phyloP scores from a whole-genome alignment of 53 echinoderm and acorn worm species.

The Pentamera pediparva region DNA sequence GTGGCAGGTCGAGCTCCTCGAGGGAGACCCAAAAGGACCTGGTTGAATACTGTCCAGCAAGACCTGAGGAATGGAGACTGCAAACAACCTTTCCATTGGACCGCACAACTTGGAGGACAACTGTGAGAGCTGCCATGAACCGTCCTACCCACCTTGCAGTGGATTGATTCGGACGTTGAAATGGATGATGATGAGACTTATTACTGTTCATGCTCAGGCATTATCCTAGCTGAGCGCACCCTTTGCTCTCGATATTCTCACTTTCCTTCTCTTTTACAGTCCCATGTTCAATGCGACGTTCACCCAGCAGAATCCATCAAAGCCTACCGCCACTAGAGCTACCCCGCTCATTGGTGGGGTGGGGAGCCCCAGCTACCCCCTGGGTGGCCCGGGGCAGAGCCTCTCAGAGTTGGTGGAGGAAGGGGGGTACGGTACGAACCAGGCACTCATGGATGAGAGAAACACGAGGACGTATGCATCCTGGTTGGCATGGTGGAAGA shows the following conservation, averaged over 20 bases:
- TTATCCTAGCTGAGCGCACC: background rate
- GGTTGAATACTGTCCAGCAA: no score
- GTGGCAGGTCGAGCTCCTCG: no score
- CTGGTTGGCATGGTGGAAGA: constrained; percentile 95
- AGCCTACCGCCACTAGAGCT: no score
- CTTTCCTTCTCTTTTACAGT: constrained; percentile 32
- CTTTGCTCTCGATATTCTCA: background rate
- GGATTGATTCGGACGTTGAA: no score
- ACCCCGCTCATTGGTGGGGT: background rate
- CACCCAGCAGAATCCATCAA: constrained; percentile 66
- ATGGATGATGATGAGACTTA: no score
- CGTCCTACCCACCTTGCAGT: no score
- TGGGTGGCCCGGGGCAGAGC: constrained; percentile 16
- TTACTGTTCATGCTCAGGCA: background rate
- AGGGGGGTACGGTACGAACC: constrained; percentile 26
- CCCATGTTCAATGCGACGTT: constrained; percentile 95
- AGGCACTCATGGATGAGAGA: constrained; percentile 72
- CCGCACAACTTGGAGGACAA: no score
- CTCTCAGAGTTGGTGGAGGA: constrained; percentile 4
- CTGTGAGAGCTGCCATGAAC: no score
- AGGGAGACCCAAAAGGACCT: no score
- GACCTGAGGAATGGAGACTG: no score
- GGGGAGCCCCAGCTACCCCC: constrained; percentile 15
- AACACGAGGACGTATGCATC: constrained; percentile 87
- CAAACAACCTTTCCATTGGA: no score